Evolutionary conservation across 1,140 invertebrate genomes (phyloP).

Genomic region (Drosophila ogumai): DNA sequence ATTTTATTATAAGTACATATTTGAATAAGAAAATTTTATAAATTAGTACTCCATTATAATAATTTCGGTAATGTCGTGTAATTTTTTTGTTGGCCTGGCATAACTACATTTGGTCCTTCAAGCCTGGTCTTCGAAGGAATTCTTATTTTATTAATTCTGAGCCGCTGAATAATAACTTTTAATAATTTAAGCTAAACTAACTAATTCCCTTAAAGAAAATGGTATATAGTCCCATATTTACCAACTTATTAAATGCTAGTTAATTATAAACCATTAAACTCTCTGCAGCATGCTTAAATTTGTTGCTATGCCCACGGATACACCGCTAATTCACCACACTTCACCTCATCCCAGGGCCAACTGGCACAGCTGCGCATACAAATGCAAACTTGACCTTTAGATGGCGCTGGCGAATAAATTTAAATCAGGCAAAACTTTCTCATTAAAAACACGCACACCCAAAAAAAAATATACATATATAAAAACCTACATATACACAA

Average conservation of each 20-base stretch:
- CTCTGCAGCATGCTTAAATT: neutral
- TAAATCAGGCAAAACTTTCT: constrained; percentile 65
- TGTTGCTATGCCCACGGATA: neutral
- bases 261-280: neutral
- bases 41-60: neutral
- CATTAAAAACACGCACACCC: constrained; percentile 51
- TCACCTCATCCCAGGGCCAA: neutral
- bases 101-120: too few relatives aligned
- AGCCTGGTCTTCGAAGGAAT: too few relatives aligned
- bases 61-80: neutral
- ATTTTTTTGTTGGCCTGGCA: too few relatives aligned
- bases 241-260: neutral
- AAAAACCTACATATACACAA: too few relatives aligned
- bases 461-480: neutral
- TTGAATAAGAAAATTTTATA: neutral
- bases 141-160: too few relatives aligned
- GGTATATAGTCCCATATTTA: neutral
- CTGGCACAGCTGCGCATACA: constrained; percentile 48
- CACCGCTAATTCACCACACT: neutral
- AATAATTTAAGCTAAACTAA: neutral
- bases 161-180: too few relatives aligned
- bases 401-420: constrained; percentile 49
- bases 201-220: neutral
- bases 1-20: neutral
- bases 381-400: constrained; percentile 77